Base-by-base conservation (phyloP, 2,797 vertebrate genomes). In the Nyctalus aviator region DNA sequence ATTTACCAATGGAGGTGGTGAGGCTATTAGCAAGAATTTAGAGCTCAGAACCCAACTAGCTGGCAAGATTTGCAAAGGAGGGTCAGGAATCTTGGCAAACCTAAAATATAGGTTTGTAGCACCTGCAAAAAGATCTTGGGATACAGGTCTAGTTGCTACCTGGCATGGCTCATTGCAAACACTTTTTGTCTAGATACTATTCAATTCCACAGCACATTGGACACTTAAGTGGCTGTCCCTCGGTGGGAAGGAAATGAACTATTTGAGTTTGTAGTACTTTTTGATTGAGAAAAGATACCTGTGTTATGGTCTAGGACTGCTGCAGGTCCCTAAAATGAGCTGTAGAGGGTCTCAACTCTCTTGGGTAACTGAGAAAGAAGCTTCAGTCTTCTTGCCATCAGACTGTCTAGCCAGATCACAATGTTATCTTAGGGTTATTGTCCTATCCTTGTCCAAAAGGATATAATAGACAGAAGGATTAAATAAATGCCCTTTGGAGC, bases 211-310 rank as follows among this genome's bases (percentile, higher is more conserved):
- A 73, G 46, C 6, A 20, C 41, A 77, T 25, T 79, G 68, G 17
- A 37, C 17, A 69, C 50, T 73, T 50, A 73, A 75, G 27, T 77
- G 25, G 8, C 1, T 59, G 4, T 50, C 18, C 5, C 53, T 95
- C 11, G 0, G 12, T 71, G 14, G 27, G 76, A 88, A 92, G 5
- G 2, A 15, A 50, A 32, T 55, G 79, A 86, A 50, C n/a, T 57
- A 25, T 25, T 92, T 86, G 57, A 91, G 8, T 72, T 84, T 27
- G 27, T 37, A 82, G 64, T 21, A 59, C 84, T 91, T 93, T 59
- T 30, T 94, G 53, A 35, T 72, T 27, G 57, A 82, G 53, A 46
- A 44, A 50, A 59, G 18, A 59, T 1, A 55, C 4, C 12, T 78
- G 1, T 23, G 7, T 30, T 57, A 13, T 46, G 32, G 23, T 82